Percentiles rank a stretch among this genome's conserved stretches.
Evolutionary conservation across 2,888 invertebrate species (phyloP).

Genomic region (Drosophila mulleri): DNA sequence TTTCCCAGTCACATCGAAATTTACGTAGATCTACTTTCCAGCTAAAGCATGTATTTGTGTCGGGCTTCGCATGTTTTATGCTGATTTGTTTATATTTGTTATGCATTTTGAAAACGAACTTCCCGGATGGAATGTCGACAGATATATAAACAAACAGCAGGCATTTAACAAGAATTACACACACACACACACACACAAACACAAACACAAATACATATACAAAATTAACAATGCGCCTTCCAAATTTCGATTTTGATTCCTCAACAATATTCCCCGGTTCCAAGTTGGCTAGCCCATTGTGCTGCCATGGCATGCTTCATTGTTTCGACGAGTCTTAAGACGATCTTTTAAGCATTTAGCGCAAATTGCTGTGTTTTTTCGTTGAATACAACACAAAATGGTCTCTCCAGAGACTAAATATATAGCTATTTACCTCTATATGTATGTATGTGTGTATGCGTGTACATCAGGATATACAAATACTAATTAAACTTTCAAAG

Average conservation of each 20-base stretch:
- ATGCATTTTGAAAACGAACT: constrained; percentile 79
- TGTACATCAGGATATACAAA: constrained; percentile 67
- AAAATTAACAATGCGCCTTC: constrained; percentile 40
- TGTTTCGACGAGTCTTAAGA: constrained; percentile 31
- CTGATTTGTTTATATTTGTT: constrained; percentile 81
- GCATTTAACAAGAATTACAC: constrained; percentile 63
- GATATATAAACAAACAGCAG: constrained; percentile 79
- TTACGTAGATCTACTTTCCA: background rate
- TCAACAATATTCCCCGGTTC: constrained; percentile 45
- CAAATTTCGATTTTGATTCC: constrained; percentile 32
- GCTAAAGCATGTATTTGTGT: constrained; percentile 34
- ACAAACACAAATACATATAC: constrained; percentile 10
- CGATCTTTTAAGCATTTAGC: constrained; percentile 69
- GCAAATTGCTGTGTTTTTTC: constrained; percentile 63
- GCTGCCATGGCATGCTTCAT: constrained; percentile 12
- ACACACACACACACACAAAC: constrained; percentile 28
- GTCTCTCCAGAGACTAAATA: constrained; percentile 53
- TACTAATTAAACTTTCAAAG: constrained; percentile 79
- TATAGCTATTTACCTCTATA: background rate
- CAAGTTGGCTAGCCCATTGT: constrained; percentile 39
- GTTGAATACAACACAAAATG: constrained; percentile 50
- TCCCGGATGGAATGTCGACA: constrained; percentile 83
- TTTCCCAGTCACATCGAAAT: background rate
- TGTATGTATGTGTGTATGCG: background rate
- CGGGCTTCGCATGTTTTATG: constrained; percentile 69